Conservation (phyloP, 2,888 invertebrate species). For the Sarcophaga caerulescens region DNA sequence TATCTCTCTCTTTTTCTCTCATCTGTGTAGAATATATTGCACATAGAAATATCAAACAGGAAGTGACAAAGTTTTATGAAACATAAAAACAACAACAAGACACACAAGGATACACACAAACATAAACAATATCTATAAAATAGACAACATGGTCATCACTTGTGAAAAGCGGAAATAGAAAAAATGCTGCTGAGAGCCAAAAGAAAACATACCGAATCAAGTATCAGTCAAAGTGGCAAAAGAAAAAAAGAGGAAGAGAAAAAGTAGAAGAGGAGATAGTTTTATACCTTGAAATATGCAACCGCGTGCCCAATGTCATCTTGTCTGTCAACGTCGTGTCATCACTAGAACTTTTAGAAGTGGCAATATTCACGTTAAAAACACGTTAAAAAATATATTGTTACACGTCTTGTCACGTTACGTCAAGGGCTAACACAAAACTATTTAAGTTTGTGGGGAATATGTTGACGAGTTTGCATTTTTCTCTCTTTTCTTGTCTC, state of each 20-base stretch:
- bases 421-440: slow-evolving; percentile 44
- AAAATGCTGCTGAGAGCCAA: not conserved
- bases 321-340: slow-evolving; percentile 48
- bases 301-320: slow-evolving; percentile 59
- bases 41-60: slow-evolving; percentile 48
- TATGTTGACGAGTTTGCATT: no score
- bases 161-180: slow-evolving; percentile 3
- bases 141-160: slow-evolving; percentile 48
- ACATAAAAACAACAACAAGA: slow-evolving; percentile 6
- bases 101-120: not conserved
- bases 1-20: not conserved
- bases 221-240: slow-evolving; percentile 52
- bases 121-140: slow-evolving; percentile 4
- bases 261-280: not conserved
- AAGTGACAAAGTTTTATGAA: slow-evolving; percentile 56
- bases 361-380: slow-evolving; percentile 22
- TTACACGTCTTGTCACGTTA: slow-evolving; percentile 55
- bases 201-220: slow-evolving; percentile 24
- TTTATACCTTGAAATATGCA: slow-evolving; percentile 33
- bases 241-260: not conserved
- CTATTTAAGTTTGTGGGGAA: not conserved
- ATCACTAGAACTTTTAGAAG: slow-evolving; percentile 36
- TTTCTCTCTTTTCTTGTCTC: not conserved
- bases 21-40: not conserved
- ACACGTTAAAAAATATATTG: slow-evolving; percentile 38